Percentiles rank a stretch among this genome's conserved stretches.
phyloP scores from a whole-genome alignment of 1,140 invertebrate genomes.

The Babylonia areolata region DNA sequence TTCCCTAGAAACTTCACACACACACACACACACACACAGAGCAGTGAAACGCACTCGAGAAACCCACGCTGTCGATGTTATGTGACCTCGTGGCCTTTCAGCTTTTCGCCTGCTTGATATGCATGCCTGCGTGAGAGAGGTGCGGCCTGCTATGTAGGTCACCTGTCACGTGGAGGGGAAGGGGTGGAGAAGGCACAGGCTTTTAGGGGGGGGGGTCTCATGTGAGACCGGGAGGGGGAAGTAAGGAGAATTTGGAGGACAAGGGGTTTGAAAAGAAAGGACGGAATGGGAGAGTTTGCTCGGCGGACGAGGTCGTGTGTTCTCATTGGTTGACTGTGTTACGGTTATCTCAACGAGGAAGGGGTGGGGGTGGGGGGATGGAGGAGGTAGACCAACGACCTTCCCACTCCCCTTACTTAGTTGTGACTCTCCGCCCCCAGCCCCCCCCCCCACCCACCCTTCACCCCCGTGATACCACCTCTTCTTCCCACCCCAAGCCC shows the following conservation, averaged over 20 bases:
- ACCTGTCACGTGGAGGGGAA: not conserved
- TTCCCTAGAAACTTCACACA: not conserved
- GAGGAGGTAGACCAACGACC: not conserved
- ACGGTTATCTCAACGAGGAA: not conserved
- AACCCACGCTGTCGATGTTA: conserved; percentile 29
- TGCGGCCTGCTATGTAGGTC: conserved; percentile 37
- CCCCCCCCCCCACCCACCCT: not conserved
- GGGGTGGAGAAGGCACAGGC: not conserved
- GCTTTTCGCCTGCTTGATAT: conserved; percentile 27
- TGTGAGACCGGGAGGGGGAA: not conserved
- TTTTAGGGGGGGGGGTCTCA: not conserved
- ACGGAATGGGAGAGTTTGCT: not conserved
- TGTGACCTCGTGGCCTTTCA: conserved; percentile 31
- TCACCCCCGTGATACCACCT: not conserved
- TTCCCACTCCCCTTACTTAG: too few relatives aligned
- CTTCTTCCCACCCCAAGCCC: not conserved
- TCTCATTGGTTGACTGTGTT: not conserved
- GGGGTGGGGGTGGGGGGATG: not conserved
- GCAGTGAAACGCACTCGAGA: conserved; percentile 7
- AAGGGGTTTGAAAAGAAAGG: not conserved
- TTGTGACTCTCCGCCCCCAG: not conserved
- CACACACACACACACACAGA: not conserved
- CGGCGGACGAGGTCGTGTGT: not conserved
- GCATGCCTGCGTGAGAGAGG: conserved; percentile 32
- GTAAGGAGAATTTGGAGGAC: not conserved